Evolutionary conservation across 2,797 vertebrate genomes (phyloP).

Genomic region (Aythya fuligula): DNA sequence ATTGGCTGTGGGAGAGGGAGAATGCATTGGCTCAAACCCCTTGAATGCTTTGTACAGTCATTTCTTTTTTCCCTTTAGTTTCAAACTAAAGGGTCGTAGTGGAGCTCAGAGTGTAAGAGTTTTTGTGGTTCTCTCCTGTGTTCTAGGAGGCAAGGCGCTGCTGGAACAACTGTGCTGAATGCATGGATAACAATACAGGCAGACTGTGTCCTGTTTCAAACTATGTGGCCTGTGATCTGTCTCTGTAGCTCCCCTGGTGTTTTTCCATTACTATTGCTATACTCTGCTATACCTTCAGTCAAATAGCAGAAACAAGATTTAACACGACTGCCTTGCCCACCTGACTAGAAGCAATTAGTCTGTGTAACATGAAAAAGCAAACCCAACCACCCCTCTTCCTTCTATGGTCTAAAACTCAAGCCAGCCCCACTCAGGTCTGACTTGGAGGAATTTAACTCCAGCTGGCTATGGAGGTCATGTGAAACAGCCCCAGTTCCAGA

Average conservation of each 20-base stretch:
- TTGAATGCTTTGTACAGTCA: rapidly evolving
- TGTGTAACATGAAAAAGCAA: not conserved
- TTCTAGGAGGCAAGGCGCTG: not conserved
- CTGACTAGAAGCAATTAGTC: not conserved
- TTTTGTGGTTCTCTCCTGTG: not conserved
- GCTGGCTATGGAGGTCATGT: not conserved
- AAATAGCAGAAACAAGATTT: not conserved
- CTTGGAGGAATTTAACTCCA: not conserved
- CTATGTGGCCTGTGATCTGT: not conserved
- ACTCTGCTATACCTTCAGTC: not conserved
- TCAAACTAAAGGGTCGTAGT: not conserved
- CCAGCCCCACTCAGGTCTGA: not conserved
- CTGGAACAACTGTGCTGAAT: not conserved
- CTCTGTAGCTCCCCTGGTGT: rapidly evolving
- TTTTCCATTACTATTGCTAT: not conserved
- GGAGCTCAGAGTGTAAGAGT: not conserved
- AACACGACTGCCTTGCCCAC: not conserved
- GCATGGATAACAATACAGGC: not conserved
- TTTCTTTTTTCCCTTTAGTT: rapidly evolving
- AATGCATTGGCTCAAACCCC: not conserved
- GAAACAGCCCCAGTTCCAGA: not conserved
- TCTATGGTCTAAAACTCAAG: not conserved
- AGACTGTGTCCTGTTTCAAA: not conserved
- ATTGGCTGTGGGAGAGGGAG: not conserved
- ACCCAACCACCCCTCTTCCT: rapidly evolving